A percentile compares a stretch with the other conserved stretches of the same genome.
phyloP scores from a whole-genome alignment of 2,113 vertebrate genomes.

The Cygnus buccinator region DNA sequence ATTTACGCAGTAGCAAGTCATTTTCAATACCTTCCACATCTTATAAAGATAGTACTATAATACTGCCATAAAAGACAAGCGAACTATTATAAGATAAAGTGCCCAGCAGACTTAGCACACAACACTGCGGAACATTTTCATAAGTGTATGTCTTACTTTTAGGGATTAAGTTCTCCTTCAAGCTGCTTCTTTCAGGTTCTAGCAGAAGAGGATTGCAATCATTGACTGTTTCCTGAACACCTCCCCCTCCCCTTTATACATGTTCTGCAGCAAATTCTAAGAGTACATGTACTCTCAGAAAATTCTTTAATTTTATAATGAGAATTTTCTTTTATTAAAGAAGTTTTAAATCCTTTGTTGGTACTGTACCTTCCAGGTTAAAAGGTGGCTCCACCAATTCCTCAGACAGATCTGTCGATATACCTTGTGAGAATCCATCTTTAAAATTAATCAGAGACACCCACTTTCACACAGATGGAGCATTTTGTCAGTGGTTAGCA shows the following conservation, averaged over 20 bases:
- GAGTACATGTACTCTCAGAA: neutral
- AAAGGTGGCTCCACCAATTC: slow-evolving; percentile 78
- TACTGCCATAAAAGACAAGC: neutral
- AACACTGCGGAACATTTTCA: neutral
- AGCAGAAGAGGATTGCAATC: neutral
- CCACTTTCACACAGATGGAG: slow-evolving; percentile 80
- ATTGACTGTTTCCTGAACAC: neutral
- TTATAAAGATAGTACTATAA: neutral
- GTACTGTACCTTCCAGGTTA: slow-evolving; percentile 80
- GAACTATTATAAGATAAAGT: neutral
- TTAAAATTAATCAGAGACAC: slow-evolving; percentile 83
- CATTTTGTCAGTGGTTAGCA: slow-evolving; percentile 77
- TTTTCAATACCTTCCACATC: neutral
- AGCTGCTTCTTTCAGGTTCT: slow-evolving; percentile 3
- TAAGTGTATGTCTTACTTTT: neutral
- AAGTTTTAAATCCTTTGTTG: slow-evolving; percentile 40
- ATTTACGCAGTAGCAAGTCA: neutral
- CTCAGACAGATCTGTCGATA: slow-evolving; percentile 79
- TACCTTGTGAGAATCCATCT: slow-evolving; percentile 83
- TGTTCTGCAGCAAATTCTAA: neutral
- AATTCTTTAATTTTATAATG: slow-evolving; percentile 15
- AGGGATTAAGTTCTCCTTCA: slow-evolving; percentile 13
- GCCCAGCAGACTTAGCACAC: accelerated
- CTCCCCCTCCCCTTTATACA: neutral
- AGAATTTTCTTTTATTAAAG: slow-evolving; percentile 35